Evolutionary conservation across 2,888 invertebrate species (phyloP), one percentile per base, ranked within the genome.

Genomic region (Phengaris alcon): DNA sequence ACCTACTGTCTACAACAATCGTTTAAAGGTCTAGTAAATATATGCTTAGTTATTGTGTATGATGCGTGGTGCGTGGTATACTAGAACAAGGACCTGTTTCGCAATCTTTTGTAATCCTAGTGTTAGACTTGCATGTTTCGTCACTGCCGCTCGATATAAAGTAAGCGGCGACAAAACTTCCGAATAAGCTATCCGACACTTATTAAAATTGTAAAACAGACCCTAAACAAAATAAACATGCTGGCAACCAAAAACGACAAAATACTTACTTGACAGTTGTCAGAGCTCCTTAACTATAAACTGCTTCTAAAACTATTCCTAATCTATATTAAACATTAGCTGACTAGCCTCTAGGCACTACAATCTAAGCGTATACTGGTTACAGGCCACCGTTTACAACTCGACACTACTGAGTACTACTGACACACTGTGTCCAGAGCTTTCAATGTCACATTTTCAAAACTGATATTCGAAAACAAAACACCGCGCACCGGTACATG

Each of bases 401-500:
- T 35, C 35, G 3, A 35, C 35, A 74, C 77, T 76, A 76, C 75
- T 48, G 51, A 35, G 35, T 77, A 78, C 78, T 77, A 75, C 73
- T 73, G 74, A 75, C 79, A 80, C 79, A 77, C 76, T 77, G 79
- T 75, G 75, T 77, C 79, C 77, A 80, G 77, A 77, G 76, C 76
- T 75, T 77, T 77, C 74, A 86, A 84, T 82, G 83, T 87, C 85
- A 87, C 84, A 85, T 88, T 84, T 84, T 85, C 85, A 83, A 84
- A 84, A 78, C 77, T 77, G 77, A 79, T 79, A 80, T 78, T 78
- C 75, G 75, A 76, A 79, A 78, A 79, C 85, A 92, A 90, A 91
- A 88, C 90, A 87, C 90, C 92, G 89, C 91, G 92, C 90, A 89
- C 90, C 91, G 88, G 88, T 85, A 90, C 91, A 88, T 88, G 87